A percentile compares a stretch with the other conserved stretches of the same genome.
phyloP scores from a whole-genome alignment of 2,888 invertebrate species.

The Malthinus seriepunctatus region DNA sequence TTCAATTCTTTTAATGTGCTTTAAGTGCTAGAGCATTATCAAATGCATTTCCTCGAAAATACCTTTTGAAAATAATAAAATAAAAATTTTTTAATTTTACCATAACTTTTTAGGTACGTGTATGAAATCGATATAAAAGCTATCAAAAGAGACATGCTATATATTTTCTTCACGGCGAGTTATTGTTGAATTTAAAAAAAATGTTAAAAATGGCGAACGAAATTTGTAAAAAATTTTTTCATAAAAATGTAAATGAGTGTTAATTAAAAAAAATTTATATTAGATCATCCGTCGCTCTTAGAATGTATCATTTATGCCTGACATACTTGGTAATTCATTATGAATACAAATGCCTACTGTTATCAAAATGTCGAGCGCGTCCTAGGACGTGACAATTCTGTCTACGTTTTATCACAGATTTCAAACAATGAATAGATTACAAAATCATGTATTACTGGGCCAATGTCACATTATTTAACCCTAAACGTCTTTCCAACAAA shows the following conservation, averaged over 20 bases:
- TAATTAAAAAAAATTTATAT: conserved; percentile 5
- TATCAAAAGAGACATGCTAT: no score
- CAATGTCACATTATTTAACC: conserved; percentile 27
- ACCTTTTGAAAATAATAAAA: no score
- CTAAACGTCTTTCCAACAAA: conserved; percentile 10
- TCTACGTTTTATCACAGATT: conserved; percentile 19
- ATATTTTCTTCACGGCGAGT: no score
- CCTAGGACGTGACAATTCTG: conserved; percentile 19
- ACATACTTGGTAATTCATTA: conserved; percentile 13
- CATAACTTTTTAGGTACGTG: no score
- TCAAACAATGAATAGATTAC: conserved; percentile 18
- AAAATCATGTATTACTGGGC: conserved; percentile 17
- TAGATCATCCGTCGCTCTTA: not conserved
- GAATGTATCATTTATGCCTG: conserved; percentile 3
- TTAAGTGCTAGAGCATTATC: no score
- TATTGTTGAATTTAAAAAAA: no score
- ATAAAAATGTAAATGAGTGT: not conserved
- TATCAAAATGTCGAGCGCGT: conserved; percentile 22
- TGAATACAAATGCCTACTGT: conserved; percentile 23
- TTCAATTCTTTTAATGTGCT: no score
- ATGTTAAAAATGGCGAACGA: no score
- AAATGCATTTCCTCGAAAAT: no score
- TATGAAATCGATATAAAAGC: no score
- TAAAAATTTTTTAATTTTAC: no score
- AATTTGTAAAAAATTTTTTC: not conserved